Evolutionary conservation across 2,797 vertebrate genomes (phyloP), one percentile per base, ranked within the genome.

Genomic region (Hippocampus kuda): DNA sequence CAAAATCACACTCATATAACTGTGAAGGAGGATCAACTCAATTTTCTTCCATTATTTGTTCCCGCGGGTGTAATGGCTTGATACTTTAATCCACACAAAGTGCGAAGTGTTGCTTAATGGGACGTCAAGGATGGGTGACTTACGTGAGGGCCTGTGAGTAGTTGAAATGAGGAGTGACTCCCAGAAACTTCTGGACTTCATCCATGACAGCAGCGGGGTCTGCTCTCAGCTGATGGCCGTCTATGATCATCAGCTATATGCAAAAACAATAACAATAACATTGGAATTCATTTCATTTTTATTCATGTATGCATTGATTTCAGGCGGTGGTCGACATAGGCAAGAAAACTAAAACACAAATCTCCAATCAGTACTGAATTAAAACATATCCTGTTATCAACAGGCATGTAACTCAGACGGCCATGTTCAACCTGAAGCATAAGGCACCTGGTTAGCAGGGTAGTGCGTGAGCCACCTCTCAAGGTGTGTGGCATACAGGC

Each of bases 61-160:
- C 22, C 41, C 5, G 6, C 6, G n/a, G 22, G n/a, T 57, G 53
- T 20, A 69, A 34, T 16, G 15, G 15, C 41, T 24, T 42, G n/a
- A 64, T 64, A 6, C 38, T 42, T 26, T 44, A 44, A n/a, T 64
- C 22, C 11, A 64, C 13, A 61, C 38, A 61, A 20, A 20, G 6
- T 60, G 27, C 34, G 16, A 30, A 46, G n/a, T 64, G 2, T 64
- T 64, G 2, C 20, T 64, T 64, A 26, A 42, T 57, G 12, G 49
- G 30, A 13, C 4, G 41, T 61, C 59, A 34, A 1, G 30, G 59
- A 61, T 20, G 18, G 46, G 67, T 71, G 63, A 92, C 95, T 95
- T 87, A 99, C 97, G 93, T 96, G 70, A 99, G 90, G 7, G 94
- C 91, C 88, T 96, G 93, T 13, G 96, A 98, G 84, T 98, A 99